Evolutionary conservation across 2,888 invertebrate species (phyloP), one percentile per base, ranked within the genome.

Genomic region (Calliscelio sp.): DNA sequence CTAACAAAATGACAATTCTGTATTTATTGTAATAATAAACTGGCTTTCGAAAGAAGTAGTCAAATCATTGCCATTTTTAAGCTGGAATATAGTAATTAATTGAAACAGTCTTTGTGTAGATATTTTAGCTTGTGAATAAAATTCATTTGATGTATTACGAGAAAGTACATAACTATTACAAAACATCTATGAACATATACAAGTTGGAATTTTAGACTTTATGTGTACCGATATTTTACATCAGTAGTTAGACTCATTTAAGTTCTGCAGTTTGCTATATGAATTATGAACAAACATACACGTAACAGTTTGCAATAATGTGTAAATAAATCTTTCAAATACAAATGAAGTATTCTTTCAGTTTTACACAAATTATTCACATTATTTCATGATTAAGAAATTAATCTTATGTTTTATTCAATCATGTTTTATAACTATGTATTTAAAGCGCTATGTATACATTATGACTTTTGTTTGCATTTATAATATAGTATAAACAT

Each of bases 221-320:
- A 41, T 57, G 46, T 57, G 24, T 77, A 32, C 46, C 55, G 20
- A 65, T 75, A 75, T 55, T 75, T 77, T 77, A 46, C 63, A 77
- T 63, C 35, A 53, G 35, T 74, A 63, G 74, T 74, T 63, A 65
- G 38, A 65, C 32, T 65, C 51, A 44, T 53, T 75, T 32, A 65
- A 75, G 63, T 65, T 75, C 65, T 20, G 25, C 44, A 75, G 55
- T 65, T 65, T 46, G 44, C 63, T 22, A 25, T 44, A 35, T 75
- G 35, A 75, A 41, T 57, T 35, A 75, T 32, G 65, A 75, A 57
- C 46, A 25, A 61, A 70, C 53, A 53, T 20, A 46, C 8, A 49
- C n/a, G 53, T 41, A 53, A 63, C 38, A 53, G 25, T 63, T 38
- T 24, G 49, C 22, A 22, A 49, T 49, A 49, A 49, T 14, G 49